Evolutionary conservation across 2,888 invertebrate genomes (phyloP).

Genomic region (Temnothorax ravouxi): DNA sequence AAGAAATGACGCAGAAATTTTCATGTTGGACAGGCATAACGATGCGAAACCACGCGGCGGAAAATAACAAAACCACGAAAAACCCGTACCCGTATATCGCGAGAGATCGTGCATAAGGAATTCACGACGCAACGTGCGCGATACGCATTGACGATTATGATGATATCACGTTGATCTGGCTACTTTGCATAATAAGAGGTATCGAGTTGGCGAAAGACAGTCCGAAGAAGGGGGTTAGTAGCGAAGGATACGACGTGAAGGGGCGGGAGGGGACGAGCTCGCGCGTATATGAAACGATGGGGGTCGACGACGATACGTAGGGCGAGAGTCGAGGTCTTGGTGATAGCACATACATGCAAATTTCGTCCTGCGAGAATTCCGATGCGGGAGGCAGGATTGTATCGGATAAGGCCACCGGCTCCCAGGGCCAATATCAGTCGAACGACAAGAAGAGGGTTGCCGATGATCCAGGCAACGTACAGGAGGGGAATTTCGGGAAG

Average conservation of each 20-base stretch:
- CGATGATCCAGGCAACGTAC: constrained; percentile 65
- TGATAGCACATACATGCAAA: constrained; percentile 68
- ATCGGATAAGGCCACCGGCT: constrained; percentile 69
- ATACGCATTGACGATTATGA: constrained; percentile 78
- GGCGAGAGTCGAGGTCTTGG: neutral
- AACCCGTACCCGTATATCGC: constrained; percentile 41
- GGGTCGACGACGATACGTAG: constrained; percentile 4
- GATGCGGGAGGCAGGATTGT: constrained; percentile 60
- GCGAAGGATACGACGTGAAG: neutral
- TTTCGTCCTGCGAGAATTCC: constrained; percentile 69
- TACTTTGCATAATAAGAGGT: constrained; percentile 82
- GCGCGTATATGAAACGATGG: constrained; percentile 37
- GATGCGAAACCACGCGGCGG: constrained; percentile 36
- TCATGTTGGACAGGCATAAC: neutral
- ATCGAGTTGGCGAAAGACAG: constrained; percentile 72
- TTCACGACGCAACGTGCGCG: constrained; percentile 75
- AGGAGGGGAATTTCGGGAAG: constrained; percentile 58
- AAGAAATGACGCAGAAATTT: constrained; percentile 8
- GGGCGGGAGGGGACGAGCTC: neutral
- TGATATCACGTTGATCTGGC: constrained; percentile 79
- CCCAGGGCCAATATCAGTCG: constrained; percentile 69
- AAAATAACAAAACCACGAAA: constrained; percentile 56
- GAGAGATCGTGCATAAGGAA: constrained; percentile 73
- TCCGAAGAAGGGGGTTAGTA: constrained; percentile 20
- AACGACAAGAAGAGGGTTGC: constrained; percentile 61